These are phyloP conservation scores for Tapirus terrestris DNA, from an alignment of 2,113 vertebrate species.

Conservation along the genomic window DNA sequence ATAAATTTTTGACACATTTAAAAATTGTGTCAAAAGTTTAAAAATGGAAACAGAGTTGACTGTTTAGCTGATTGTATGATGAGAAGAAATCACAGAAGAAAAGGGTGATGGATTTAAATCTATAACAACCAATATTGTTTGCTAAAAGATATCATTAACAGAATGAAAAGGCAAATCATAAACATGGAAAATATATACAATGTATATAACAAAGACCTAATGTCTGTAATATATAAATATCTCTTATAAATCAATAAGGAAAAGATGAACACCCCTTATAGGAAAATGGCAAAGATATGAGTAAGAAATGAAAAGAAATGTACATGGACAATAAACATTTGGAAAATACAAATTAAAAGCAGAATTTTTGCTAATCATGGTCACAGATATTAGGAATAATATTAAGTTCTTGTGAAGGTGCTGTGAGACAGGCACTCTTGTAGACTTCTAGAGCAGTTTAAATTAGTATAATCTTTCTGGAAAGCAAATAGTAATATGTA, in stretches of 20 bases:
- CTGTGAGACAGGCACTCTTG: background rate
- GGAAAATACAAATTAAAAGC: background rate
- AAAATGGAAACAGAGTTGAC: background rate
- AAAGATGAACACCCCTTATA: background rate
- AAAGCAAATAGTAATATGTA: background rate
- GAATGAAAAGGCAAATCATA: background rate
- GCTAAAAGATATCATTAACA: background rate
- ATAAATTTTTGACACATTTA: conserved; percentile 26
- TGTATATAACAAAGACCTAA: background rate
- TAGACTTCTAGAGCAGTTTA: background rate
- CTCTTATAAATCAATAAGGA: background rate
- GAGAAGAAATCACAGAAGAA: background rate
- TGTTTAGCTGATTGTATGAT: conserved; percentile 19
- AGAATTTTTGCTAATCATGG: background rate
- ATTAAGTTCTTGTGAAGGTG: conserved; percentile 12
- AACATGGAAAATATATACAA: background rate
- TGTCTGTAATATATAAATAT: background rate
- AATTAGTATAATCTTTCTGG: background rate
- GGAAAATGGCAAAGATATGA: background rate
- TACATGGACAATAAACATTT: background rate
- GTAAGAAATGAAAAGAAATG: background rate
- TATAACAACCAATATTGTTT: background rate
- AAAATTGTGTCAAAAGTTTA: background rate
- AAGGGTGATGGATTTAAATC: background rate
- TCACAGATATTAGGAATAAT: conserved; percentile 27